These are phyloP conservation scores for Chromoteleia sp. DNA, from an alignment of 2,888 invertebrate genomes.

Conservation along the genomic window DNA sequence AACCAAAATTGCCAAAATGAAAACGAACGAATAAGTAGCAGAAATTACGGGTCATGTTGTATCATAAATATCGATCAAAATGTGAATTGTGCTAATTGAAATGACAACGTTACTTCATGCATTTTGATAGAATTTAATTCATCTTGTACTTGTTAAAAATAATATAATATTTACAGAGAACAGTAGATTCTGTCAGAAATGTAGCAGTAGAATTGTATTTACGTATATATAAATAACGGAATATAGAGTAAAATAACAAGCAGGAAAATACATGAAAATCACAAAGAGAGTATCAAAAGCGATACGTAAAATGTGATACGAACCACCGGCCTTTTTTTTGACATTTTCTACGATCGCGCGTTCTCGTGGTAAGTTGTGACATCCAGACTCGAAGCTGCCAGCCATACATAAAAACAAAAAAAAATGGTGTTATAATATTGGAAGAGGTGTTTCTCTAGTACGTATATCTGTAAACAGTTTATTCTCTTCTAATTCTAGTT, in stretches of 20 bases:
- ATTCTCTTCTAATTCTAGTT: conserved; percentile 4
- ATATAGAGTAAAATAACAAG: conserved; percentile 50
- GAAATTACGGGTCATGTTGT: conserved; percentile 11
- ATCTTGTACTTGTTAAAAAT: conserved; percentile 1
- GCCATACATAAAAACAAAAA: conserved; percentile 78
- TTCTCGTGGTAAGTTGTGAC: conserved; percentile 82
- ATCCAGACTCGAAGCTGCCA: conserved; percentile 83
- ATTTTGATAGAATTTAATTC: conserved; percentile 18
- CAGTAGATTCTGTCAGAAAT: conserved; percentile 22
- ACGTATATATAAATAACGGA: conserved; percentile 16
- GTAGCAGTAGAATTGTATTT: conserved; percentile 23
- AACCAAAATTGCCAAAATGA: not conserved
- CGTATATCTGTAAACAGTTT: conserved; percentile 32
- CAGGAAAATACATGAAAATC: conserved; percentile 59
- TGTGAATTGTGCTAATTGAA: conserved; percentile 12
- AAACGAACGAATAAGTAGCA: conserved; percentile 9
- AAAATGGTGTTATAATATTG: conserved; percentile 69
- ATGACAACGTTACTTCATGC: conserved; percentile 32
- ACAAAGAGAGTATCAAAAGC: conserved; percentile 65
- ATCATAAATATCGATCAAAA: not conserved
- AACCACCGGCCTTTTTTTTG: conserved; percentile 83
- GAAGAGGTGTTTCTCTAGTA: conserved; percentile 32
- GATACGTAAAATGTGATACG: conserved; percentile 78
- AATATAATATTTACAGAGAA: conserved; percentile 38
- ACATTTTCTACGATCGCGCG: conserved; percentile 83